These are phyloP conservation scores for Arion vulgaris DNA, from an alignment of 1,140 invertebrate genomes.

Conservation along the genomic window DNA sequence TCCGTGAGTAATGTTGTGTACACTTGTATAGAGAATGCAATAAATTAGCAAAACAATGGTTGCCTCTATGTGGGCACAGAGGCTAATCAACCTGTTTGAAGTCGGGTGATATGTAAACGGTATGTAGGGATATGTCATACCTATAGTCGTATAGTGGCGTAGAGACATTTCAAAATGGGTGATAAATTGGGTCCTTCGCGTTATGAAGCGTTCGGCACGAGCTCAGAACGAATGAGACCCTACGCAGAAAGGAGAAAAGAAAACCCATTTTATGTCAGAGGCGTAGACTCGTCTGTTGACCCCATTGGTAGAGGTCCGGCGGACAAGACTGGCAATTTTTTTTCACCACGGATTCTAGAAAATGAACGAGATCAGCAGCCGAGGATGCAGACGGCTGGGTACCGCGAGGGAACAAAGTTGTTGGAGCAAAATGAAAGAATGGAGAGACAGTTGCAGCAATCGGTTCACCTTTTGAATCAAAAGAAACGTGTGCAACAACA, in stretches of 20 bases:
- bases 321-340: neutral
- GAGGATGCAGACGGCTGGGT: neutral
- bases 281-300: neutral
- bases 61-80: too few relatives aligned
- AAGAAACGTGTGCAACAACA: neutral
- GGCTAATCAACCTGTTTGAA: neutral
- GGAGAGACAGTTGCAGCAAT: neutral
- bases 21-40: neutral
- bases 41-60: neutral
- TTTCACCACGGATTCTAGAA: neutral
- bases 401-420: neutral
- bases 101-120: neutral
- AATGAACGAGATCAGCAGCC: neutral
- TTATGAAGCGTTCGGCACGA: neutral
- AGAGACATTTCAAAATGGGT: neutral
- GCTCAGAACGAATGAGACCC: neutral
- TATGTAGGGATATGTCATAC: too few relatives aligned
- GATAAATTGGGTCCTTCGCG: neutral
- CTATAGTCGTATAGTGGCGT: too few relatives aligned
- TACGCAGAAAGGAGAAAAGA: neutral
- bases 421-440: neutral
- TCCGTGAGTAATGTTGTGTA: neutral
- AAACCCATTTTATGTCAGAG: neutral
- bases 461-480: neutral
- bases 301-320: neutral